phyloP scores from a whole-genome alignment of 2,113 vertebrate species.

The Aspidoscelis tigris region DNA sequence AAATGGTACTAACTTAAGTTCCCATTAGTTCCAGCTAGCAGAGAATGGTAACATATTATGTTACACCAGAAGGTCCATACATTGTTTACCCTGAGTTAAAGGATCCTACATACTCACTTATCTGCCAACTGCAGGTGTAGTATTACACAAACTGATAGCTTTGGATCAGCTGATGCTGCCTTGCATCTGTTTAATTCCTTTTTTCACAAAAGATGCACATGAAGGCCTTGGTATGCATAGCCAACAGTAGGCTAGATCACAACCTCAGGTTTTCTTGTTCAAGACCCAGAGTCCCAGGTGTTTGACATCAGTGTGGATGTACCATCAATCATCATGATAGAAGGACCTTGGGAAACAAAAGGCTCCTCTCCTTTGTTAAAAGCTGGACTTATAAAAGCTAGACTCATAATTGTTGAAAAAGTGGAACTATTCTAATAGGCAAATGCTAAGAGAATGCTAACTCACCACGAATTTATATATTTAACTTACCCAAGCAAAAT shows the following conservation, averaged over 20 bases:
- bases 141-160: not conserved
- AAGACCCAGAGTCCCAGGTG: not conserved
- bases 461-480: slow-evolving; percentile 66
- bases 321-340: slow-evolving; percentile 10
- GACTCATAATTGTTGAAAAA: slow-evolving; percentile 14
- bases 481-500: slow-evolving; percentile 68
- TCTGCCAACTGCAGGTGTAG: not conserved
- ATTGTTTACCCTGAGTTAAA: too few relatives aligned
- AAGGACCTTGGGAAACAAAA: not conserved
- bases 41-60: too few relatives aligned
- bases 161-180: too few relatives aligned
- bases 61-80: too few relatives aligned
- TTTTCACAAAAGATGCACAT: too few relatives aligned
- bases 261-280: not conserved
- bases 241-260: not conserved
- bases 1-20: too few relatives aligned
- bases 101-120: too few relatives aligned
- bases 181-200: too few relatives aligned
- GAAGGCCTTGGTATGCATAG: not conserved
- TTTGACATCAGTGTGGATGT: not conserved
- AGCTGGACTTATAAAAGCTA: not conserved
- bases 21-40: too few relatives aligned
- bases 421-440: slow-evolving; percentile 24
- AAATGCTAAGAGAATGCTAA: slow-evolving; percentile 63
- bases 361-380: slow-evolving; percentile 30